Evolutionary conservation across 2,888 invertebrate species (phyloP).

Genomic region (Eurois occulta): DNA sequence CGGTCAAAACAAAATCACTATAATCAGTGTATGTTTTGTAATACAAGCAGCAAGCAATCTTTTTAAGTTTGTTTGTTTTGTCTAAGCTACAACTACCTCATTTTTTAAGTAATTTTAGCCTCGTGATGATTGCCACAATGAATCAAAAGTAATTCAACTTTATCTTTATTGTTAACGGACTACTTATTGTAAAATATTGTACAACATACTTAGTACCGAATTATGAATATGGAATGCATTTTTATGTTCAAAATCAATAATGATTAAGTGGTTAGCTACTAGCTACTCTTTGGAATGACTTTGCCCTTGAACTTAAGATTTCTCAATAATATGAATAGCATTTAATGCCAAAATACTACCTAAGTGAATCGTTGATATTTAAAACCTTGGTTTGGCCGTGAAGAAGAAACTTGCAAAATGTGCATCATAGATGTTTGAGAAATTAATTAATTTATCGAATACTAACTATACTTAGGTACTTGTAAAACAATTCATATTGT

Average conservation of each 20-base stretch:
- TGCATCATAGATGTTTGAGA: not conserved
- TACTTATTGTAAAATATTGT: not conserved
- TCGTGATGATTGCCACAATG: not conserved
- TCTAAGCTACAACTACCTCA: not conserved
- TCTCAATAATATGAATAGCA: constrained; percentile 16
- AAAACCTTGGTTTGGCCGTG: constrained; percentile 12
- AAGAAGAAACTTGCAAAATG: not conserved
- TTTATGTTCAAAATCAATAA: constrained; percentile 4
- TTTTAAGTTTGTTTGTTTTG: no score
- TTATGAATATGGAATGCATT: constrained; percentile 12
- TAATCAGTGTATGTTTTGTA: not conserved
- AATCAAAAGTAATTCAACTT: not conserved
- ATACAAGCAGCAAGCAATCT: not conserved
- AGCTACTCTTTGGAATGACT: not conserved
- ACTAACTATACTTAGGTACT: not conserved
- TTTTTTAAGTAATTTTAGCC: not conserved
- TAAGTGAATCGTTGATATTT: constrained; percentile 2
- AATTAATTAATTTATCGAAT: not conserved
- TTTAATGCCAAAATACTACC: constrained; percentile 19
- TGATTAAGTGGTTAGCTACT: not conserved
- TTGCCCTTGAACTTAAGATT: constrained; percentile 50
- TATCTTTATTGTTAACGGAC: not conserved
- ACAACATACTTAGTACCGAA: not conserved
- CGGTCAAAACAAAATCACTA: no score
- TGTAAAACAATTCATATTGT: not conserved